Percentiles rank a stretch among this genome's conserved stretches.
Evolutionary conservation across 2,113 vertebrate species (phyloP).

Genomic region (Neopipo cinnamomea): DNA sequence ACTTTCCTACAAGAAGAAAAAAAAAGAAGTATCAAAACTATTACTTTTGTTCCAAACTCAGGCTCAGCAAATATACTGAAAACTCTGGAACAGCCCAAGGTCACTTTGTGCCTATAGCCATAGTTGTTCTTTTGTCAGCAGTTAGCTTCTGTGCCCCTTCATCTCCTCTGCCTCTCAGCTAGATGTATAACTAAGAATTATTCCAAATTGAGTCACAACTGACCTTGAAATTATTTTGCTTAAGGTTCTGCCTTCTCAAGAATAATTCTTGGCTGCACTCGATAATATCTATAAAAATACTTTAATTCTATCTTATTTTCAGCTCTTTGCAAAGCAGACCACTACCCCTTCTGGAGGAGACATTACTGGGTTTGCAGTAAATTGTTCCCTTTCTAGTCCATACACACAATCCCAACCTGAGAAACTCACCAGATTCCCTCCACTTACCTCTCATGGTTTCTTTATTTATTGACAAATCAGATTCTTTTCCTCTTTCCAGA

Average conservation of each 20-base stretch:
- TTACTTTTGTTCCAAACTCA: neutral
- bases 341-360: neutral
- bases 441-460: neutral
- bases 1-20: neutral
- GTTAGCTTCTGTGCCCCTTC: neutral
- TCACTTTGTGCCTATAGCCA: neutral
- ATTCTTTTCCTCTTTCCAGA: neutral
- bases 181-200: neutral
- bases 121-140: neutral
- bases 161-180: neutral
- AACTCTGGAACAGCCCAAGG: neutral
- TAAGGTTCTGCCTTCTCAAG: neutral
- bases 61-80: neutral
- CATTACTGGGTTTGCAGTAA: neutral
- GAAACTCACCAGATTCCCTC: neutral
- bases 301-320: neutral
- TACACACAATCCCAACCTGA: neutral
- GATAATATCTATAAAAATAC: neutral
- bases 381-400: neutral
- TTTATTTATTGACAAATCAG: neutral
- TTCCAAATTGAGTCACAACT: neutral
- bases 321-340: neutral
- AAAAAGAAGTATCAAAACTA: neutral
- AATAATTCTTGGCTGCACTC: neutral
- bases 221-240: constrained; percentile 4